Conservation (phyloP, 92 coral and sea anemone genomes). For the Montipora capitata region DNA sequence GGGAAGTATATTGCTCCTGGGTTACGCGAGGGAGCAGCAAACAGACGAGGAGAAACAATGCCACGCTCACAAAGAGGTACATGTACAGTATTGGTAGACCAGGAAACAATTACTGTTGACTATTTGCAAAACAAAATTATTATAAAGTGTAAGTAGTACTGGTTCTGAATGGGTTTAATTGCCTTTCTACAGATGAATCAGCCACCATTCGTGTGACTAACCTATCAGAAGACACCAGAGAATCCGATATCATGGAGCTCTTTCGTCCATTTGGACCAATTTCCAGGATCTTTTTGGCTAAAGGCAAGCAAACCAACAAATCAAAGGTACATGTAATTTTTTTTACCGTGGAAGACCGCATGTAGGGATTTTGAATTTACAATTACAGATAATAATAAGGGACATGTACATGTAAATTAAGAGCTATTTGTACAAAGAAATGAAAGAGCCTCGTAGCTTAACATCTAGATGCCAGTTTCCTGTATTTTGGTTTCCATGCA, state of each 20-base stretch:
- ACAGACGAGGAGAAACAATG: slow-evolving; percentile 86
- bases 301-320: slow-evolving; percentile 93
- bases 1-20: slow-evolving; percentile 99
- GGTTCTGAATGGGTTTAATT: neutral
- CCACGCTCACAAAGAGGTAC: slow-evolving; percentile 92
- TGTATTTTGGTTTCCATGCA: too few relatives aligned
- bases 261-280: slow-evolving; percentile 98
- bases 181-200: slow-evolving; percentile 78
- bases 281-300: slow-evolving; percentile 96
- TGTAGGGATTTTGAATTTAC: too few relatives aligned
- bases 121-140: too few relatives aligned
- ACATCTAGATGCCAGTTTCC: too few relatives aligned
- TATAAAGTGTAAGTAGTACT: too few relatives aligned
- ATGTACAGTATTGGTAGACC: too few relatives aligned
- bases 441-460: too few relatives aligned
- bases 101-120: too few relatives aligned
- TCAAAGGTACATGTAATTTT: slow-evolving; percentile 80
- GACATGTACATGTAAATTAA: too few relatives aligned
- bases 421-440: too few relatives aligned
- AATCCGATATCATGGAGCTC: slow-evolving; percentile 86
- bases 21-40: slow-evolving; percentile 93
- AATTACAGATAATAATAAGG: slow-evolving; percentile 18
- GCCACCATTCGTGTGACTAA: slow-evolving; percentile 98
- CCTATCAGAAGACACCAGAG: slow-evolving; percentile 95
- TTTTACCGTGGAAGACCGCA: too few relatives aligned